These are phyloP conservation scores for Hypomecis punctinalis DNA, from an alignment of 2,888 invertebrate genomes.

Conservation along the genomic window DNA sequence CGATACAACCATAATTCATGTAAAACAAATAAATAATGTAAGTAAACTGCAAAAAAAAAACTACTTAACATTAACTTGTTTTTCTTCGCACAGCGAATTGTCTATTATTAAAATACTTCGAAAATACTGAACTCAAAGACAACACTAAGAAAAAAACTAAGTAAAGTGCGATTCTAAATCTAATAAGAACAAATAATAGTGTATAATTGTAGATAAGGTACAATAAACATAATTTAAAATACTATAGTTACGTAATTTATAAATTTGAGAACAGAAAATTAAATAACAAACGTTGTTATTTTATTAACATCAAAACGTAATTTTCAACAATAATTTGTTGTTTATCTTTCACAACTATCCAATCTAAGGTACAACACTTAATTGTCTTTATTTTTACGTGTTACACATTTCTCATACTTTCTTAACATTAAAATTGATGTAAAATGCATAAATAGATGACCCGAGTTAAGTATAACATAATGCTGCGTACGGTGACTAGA, in stretches of 20 bases:
- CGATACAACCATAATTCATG: conserved; percentile 56
- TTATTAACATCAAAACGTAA: neutral
- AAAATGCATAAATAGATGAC: conserved; percentile 44
- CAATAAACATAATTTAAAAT: conserved; percentile 15
- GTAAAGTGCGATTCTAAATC: conserved; percentile 40
- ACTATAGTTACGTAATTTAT: conserved; percentile 14
- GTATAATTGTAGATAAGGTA: neutral
- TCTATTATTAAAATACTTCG: conserved; percentile 68
- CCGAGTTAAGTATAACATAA: conserved; percentile 44
- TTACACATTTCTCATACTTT: conserved; percentile 50
- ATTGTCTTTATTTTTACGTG: conserved; percentile 51
- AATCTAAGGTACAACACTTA: conserved; percentile 39
- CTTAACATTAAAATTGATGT: conserved; percentile 41
- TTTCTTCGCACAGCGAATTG: conserved; percentile 75
- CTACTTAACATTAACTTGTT: conserved; percentile 58
- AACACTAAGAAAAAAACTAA: conserved; percentile 49
- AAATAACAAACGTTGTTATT: neutral
- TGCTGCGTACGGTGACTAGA: conserved; percentile 80
- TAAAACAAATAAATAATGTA: conserved; percentile 55
- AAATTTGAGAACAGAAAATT: conserved; percentile 7
- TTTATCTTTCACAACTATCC: conserved; percentile 35
- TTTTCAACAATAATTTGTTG: neutral
- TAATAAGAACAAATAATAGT: conserved; percentile 27
- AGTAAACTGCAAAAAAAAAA: conserved; percentile 57
- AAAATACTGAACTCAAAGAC: conserved; percentile 64